phyloP scores from a whole-genome alignment of 2,113 vertebrate genomes.

The Lynx canadensis region DNA sequence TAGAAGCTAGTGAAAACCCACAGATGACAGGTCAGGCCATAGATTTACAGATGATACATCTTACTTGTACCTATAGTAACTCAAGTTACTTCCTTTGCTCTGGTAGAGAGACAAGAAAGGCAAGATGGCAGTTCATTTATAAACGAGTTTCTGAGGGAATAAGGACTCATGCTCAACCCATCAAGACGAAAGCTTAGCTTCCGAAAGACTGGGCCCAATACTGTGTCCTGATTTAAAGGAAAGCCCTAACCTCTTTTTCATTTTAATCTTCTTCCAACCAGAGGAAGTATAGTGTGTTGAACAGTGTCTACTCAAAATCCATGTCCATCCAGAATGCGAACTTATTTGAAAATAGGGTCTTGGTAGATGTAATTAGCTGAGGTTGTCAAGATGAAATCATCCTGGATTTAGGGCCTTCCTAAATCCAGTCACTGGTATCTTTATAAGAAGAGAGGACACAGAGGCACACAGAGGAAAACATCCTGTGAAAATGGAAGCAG shows the following conservation, averaged over 20 bases:
- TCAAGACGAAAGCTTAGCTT: background rate
- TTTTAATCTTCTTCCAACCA: background rate
- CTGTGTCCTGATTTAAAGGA: background rate
- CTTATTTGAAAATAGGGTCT: background rate
- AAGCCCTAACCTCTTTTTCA: background rate
- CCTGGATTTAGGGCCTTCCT: background rate
- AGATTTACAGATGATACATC: background rate
- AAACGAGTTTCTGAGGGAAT: no score
- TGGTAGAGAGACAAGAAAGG: background rate
- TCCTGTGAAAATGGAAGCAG: background rate
- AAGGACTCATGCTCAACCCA: background rate
- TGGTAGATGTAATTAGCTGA: background rate
- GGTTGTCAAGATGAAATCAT: background rate
- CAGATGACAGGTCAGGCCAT: rapidly evolving
- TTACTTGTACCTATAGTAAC: background rate
- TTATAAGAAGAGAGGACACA: background rate
- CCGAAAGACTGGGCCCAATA: background rate
- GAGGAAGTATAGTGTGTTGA: background rate
- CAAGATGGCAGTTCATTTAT: background rate
- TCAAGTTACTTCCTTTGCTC: background rate
- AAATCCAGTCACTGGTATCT: background rate
- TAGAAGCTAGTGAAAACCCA: background rate
- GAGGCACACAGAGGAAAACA: background rate
- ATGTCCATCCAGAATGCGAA: background rate
- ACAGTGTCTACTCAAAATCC: background rate